Conservation (phyloP, 1,140 invertebrate species). For the Drosophila sechellia region DNA sequence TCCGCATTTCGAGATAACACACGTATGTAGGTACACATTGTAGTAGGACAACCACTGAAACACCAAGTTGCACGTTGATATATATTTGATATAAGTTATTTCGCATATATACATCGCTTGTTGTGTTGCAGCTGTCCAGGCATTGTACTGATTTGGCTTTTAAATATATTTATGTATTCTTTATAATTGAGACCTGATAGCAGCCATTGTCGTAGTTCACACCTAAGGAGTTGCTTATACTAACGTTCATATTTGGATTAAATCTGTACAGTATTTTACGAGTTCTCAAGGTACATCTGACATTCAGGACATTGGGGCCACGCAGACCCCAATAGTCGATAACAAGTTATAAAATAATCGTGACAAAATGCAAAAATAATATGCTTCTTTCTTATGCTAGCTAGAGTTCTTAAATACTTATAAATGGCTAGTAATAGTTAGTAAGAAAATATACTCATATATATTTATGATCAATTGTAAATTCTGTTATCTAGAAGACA, state of each 20-base stretch:
- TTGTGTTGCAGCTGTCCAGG: constrained; percentile 48
- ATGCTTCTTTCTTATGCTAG: constrained; percentile 15
- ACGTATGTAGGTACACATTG: constrained; percentile 53
- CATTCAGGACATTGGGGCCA: constrained; percentile 46
- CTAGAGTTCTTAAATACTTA: constrained; percentile 34
- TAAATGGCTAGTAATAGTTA: constrained; percentile 60
- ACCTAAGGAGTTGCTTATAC: constrained; percentile 11
- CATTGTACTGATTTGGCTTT: constrained; percentile 64
- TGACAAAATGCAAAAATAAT: constrained; percentile 54
- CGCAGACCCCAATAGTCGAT: constrained; percentile 48
- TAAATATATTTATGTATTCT: constrained; percentile 29
- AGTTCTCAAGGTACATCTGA: constrained; percentile 73
- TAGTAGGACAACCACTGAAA: constrained; percentile 50
- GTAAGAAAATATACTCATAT: constrained; percentile 68
- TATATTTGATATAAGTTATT: constrained; percentile 14
- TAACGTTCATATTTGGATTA: constrained; percentile 17
- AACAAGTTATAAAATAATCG: constrained; percentile 71
- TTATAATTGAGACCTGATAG: constrained; percentile 33
- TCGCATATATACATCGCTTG: constrained; percentile 10
- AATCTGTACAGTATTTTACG: constrained; percentile 18
- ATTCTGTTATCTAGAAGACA: constrained; percentile 80
- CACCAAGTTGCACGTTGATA: constrained; percentile 49
- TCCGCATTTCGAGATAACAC: constrained; percentile 7
- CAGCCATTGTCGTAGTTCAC: constrained; percentile 40
- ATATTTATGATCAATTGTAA: constrained; percentile 53